Base-by-base conservation (phyloP, 2,113 vertebrate species). In the Platichthys flesus region DNA sequence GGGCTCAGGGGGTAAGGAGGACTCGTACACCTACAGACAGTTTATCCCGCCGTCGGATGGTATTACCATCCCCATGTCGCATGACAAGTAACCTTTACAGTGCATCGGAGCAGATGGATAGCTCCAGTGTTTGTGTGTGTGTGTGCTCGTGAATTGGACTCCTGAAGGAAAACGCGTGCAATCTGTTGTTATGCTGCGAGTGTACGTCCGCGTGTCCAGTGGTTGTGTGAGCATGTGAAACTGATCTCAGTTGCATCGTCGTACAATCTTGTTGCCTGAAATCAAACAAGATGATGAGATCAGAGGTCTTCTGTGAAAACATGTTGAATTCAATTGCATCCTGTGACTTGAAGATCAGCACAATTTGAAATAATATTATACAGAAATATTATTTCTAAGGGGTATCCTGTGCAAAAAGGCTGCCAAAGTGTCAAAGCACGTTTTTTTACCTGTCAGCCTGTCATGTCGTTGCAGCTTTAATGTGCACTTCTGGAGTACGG, bases 1-100 rank as follows among this genome's bases (percentile, higher is more conserved):
- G 94, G 94, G 93, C 91, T 94, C 94, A 65, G 94, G 94, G 94
- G 94, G 94, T 95, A 95, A 94, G 94, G 80, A 93, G 81, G 89
- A 92, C 78, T 87, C 74, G 42, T 72, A 85, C 86, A 89, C 85
- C 87, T 85, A 80, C 81, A 81, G 77, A 85, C 85, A 88, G 82
- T 84, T 64, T 79, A 57, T 78, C 21, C 64, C 83, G 66, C 80
- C 82, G 62, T 76, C 71, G 69, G 76, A 84, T 85, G 86, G 84
- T 81, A 70, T 77, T 49, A 35, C 66, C 76, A 72, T 82, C 66
- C 10, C 60, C 83, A 83, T 65, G 51, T 82, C 76, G 91, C 91
- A 93, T 93, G 92, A 89, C 76, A 66, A 70, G 79, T 83, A 67
- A 82, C 79, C 82, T 80, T 76, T 74, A 15, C 71, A 74, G 72